Conservation (phyloP, 2,113 vertebrate species). For the Lethenteron reissneri region DNA sequence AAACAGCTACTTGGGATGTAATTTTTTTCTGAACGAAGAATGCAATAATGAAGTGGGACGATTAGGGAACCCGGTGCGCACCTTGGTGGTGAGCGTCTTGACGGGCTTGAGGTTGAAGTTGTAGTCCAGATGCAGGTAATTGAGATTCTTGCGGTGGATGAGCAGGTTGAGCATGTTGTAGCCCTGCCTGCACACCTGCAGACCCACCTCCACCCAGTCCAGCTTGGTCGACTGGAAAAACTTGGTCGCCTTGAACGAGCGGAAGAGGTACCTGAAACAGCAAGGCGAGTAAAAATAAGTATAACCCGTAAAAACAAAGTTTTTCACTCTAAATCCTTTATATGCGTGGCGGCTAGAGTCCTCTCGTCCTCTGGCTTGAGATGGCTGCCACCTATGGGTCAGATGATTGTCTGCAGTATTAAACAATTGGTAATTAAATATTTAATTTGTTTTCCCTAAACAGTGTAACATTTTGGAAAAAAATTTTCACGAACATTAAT, state of each 20-base stretch:
- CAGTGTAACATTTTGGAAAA: too few species aligned
- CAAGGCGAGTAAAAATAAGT: not conserved
- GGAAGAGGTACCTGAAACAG: slow-evolving; percentile 62
- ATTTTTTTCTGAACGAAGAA: too few species aligned
- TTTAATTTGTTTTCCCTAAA: too few species aligned
- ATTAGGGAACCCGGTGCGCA: slow-evolving; percentile 13
- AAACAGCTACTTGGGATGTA: not conserved
- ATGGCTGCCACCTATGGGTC: too few species aligned
- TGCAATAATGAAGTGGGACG: too few species aligned
- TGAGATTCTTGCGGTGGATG: slow-evolving; percentile 95
- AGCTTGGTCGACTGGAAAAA: slow-evolving; percentile 98
- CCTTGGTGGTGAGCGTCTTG: slow-evolving; percentile 97
- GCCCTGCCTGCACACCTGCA: slow-evolving; percentile 90
- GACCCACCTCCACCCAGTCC: slow-evolving; percentile 93
- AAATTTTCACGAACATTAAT: too few species aligned
- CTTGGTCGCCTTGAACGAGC: slow-evolving; percentile 95
- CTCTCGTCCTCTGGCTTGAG: too few species aligned
- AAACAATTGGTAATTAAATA: too few species aligned
- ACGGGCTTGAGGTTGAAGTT: slow-evolving; percentile 97
- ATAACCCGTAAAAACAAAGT: too few species aligned
- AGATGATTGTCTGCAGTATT: too few species aligned
- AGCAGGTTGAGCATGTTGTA: slow-evolving; percentile 99
- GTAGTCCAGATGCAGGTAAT: slow-evolving; percentile 92
- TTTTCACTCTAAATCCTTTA: too few species aligned
- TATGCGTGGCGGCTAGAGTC: too few species aligned